Evolutionary conservation across 2,113 vertebrate genomes (phyloP), one percentile per base, ranked within the genome.

Genomic region (Meleagris gallopavo): DNA sequence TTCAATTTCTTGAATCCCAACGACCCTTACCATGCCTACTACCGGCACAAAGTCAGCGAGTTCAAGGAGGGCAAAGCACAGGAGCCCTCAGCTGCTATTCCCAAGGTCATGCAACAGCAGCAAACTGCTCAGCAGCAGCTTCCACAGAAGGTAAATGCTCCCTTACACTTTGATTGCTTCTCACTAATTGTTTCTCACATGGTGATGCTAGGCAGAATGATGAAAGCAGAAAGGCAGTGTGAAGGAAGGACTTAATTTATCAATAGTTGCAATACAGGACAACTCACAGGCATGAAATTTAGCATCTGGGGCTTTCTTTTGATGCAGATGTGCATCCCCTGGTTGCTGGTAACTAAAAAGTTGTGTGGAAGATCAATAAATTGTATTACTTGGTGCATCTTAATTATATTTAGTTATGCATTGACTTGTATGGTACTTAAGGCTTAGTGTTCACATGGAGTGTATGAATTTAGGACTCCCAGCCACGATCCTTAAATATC

Each of bases 21-120:
- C 0, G 99, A 99, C 85, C 99, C 99, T 10, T 99, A 99, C 96
- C 99, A 99, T 99, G 99, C 99, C 38, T 99, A 99, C 97, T 99
- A 99, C 96, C 98, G 99, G 32, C 99, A 99, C 97, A 99, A 99
- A 78, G 99, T 99, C 98, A 99, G 98, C 60, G 99, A 99, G 96
- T 99, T 99, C 97, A 99, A 99, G 89, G 99, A 99, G 96, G 99
- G 99, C 22, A 99, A 99, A 95, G 99, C 98, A 0, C 99, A 99
- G 98, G 99, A 99, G 83, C 99, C 99, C 20, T 99, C 99, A 0
- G 99, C 99, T 8, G 99, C 99, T 3, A 98, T 99, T 74, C 99
- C 99, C 29, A 99, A 99, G 97, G 99, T 99, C 91, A 99, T 99
- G 99, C 99, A 99, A 79, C 98, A 99, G 94, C 99, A 99, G 96